phyloP scores from a whole-genome alignment of 92 coral and sea anemone species.

The Phenganax stokvisi region DNA sequence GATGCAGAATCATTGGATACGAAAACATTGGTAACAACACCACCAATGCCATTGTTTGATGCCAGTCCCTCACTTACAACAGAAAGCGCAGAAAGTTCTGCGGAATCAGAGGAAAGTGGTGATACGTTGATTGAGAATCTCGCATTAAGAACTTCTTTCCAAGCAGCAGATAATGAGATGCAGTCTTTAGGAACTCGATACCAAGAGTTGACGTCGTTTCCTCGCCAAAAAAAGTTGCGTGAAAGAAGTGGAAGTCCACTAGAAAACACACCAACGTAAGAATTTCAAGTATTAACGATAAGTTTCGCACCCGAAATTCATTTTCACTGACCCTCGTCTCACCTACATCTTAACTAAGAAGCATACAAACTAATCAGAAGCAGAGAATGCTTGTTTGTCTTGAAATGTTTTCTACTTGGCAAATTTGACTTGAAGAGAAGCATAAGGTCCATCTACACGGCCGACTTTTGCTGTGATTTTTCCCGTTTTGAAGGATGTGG shows the following conservation, averaged over 20 bases:
- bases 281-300: no score
- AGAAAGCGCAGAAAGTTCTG: conserved; percentile 69
- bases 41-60: conserved; percentile 90
- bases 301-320: no score
- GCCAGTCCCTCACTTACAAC: conserved; percentile 90
- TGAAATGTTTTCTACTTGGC: no score
- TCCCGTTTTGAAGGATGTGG: no score
- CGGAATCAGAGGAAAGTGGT: conserved; percentile 57
- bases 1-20: conserved; percentile 62
- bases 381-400: no score
- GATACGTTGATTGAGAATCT: conserved; percentile 8
- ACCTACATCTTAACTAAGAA: no score
- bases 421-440: no score
- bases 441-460: no score
- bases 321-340: no score
- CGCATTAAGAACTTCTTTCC: conserved; percentile 29
- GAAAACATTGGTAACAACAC: conserved; percentile 69
- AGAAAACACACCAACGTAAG: not conserved
- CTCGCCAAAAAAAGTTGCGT: not conserved
- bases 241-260: not conserved
- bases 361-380: no score
- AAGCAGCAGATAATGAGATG: not conserved
- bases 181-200: conserved; percentile 24
- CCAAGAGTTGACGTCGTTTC: conserved; percentile 24
- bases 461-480: no score